These are phyloP conservation scores for Pseudoatta argentina DNA, from an alignment of 1,140 invertebrate species.

Conservation along the genomic window DNA sequence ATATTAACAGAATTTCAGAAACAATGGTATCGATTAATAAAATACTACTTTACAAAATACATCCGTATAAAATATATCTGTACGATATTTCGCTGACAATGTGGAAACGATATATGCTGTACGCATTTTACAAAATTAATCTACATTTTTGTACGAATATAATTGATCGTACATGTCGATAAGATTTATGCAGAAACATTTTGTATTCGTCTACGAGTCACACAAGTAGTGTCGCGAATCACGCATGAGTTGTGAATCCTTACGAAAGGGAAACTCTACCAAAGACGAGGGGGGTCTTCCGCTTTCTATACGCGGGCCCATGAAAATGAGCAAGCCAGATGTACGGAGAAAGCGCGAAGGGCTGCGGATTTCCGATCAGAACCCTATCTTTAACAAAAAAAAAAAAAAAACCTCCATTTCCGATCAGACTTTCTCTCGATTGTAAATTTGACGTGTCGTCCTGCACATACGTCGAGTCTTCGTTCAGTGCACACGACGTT, in stretches of 20 bases:
- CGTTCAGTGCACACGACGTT: not conserved
- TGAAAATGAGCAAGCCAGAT: conserved; percentile 69
- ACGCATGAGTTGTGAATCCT: conserved; percentile 55
- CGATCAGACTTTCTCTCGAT: conserved; percentile 29
- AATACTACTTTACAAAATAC: not conserved
- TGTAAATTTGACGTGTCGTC: conserved; percentile 4
- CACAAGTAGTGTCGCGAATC: conserved; percentile 55
- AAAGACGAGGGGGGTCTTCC: conserved; percentile 64
- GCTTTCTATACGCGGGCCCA: conserved; percentile 32
- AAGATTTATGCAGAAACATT: conserved; percentile 3
- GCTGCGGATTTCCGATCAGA: conserved; percentile 73
- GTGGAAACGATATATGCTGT: not conserved
- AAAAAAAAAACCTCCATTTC: conserved; percentile 44
- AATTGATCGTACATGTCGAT: not conserved
- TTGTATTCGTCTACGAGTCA: conserved; percentile 32
- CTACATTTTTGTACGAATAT: not conserved
- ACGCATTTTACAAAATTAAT: conserved; percentile 3
- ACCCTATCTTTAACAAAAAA: conserved; percentile 58
- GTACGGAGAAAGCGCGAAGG: conserved; percentile 65
- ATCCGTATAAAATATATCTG: not conserved
- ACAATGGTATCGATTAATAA: not conserved
- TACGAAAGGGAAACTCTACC: conserved; percentile 47
- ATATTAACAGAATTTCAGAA: not conserved
- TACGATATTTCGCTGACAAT: not conserved
- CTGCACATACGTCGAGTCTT: not conserved